A percentile compares a stretch with the other conserved stretches of the same genome.
phyloP scores from a whole-genome alignment of 2,797 vertebrate species.

The Tokudaia muenninki region DNA sequence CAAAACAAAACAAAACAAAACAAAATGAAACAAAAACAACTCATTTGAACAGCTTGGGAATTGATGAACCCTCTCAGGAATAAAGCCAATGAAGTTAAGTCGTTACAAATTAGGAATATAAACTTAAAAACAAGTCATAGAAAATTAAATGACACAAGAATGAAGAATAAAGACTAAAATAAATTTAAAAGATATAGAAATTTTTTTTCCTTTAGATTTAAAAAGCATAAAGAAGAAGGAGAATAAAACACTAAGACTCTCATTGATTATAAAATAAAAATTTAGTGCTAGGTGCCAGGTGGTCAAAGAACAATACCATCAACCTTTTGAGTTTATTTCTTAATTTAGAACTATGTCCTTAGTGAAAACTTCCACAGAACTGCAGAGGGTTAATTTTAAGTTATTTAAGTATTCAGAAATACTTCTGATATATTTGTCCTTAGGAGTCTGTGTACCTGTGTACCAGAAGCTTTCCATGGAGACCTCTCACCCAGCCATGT shows the following conservation, averaged over 20 bases:
- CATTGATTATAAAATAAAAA: neutral
- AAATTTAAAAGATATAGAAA: neutral
- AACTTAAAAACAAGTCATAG: neutral
- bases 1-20: neutral
- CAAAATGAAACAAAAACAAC: neutral
- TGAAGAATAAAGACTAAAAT: neutral
- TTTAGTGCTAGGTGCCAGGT: neutral
- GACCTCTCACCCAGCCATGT: too few species aligned
- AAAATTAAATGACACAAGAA: neutral
- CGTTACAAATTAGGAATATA: neutral
- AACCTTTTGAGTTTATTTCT: conserved; percentile 11
- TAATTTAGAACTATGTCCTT: neutral
- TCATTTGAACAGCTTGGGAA: neutral
- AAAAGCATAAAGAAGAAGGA: neutral
- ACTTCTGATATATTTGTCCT: neutral
- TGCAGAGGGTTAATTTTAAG: neutral
- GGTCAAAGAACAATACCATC: neutral
- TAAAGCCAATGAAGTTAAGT: neutral
- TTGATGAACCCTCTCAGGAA: neutral
- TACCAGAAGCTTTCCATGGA: too few species aligned
- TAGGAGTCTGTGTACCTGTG: neutral
- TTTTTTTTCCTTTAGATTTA: neutral
- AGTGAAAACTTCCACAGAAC: neutral
- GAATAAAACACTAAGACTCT: neutral
- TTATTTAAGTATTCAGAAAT: neutral